Percentiles rank a stretch among this genome's conserved stretches.
phyloP scores from a whole-genome alignment of 2,797 vertebrate species.

The Bovichtus diacanthus region DNA sequence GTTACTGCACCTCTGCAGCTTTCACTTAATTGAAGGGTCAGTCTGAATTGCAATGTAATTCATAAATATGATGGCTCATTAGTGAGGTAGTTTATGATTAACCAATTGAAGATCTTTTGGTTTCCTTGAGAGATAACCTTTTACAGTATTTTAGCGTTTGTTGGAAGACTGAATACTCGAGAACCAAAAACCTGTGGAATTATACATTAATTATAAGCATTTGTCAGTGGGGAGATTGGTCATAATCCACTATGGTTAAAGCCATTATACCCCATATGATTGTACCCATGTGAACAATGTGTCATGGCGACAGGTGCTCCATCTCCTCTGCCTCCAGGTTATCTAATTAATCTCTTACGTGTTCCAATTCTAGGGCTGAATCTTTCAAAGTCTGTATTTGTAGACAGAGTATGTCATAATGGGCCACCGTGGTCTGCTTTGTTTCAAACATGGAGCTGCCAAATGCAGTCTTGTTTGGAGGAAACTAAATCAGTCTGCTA shows the following conservation, averaged over 20 bases:
- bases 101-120: neutral
- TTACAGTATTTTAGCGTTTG: neutral
- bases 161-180: neutral
- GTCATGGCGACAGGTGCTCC: constrained; percentile 49
- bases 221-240: constrained; percentile 6
- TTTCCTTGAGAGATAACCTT: neutral
- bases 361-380: constrained; percentile 23
- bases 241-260: constrained; percentile 24
- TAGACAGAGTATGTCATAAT: constrained; percentile 15
- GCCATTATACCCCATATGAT: constrained; percentile 13
- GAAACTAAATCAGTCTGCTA: neutral
- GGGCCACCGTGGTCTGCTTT: neutral
- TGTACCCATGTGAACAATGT: constrained; percentile 33
- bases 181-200: neutral
- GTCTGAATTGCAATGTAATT: constrained; percentile 6
- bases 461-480: neutral
- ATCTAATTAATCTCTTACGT: constrained; percentile 48
- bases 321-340: constrained; percentile 51
- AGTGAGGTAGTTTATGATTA: constrained; percentile 3
- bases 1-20: neutral
- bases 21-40: constrained; percentile 12
- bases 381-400: constrained; percentile 21
- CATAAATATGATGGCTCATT: neutral
- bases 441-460: neutral
- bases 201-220: neutral